Conservation (phyloP, 2,888 invertebrate species). For the Leucoptera coffeella region DNA sequence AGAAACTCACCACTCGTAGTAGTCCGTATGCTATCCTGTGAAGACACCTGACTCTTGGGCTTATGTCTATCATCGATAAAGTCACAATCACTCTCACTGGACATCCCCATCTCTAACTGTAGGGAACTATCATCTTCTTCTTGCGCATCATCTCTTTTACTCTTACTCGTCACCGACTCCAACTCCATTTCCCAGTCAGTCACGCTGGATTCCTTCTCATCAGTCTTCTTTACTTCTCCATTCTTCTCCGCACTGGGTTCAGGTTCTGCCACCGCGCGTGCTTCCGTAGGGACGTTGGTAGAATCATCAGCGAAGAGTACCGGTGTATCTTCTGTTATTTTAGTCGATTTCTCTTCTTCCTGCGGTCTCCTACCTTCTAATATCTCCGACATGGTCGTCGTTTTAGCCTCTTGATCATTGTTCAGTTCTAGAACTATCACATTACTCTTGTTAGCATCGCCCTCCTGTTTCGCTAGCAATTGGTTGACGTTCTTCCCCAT, state of each 20-base stretch:
- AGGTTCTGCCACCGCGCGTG: conserved; percentile 21
- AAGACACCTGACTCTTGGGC: conserved; percentile 19
- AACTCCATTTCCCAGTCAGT: conserved; percentile 60
- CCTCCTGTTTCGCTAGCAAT: conserved; percentile 28
- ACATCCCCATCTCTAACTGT: conserved; percentile 43
- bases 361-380: conserved; percentile 24
- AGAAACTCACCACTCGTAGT: conserved; percentile 25
- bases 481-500: conserved; percentile 48
- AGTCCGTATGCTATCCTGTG: conserved; percentile 22
- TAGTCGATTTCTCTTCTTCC: conserved; percentile 13
- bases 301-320: conserved; percentile 43
- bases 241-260: conserved; percentile 17
- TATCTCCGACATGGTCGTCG: conserved; percentile 43
- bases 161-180: conserved; percentile 42
- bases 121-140: conserved; percentile 22
- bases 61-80: conserved; percentile 27
- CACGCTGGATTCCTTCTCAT: conserved; percentile 25
- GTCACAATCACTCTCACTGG: conserved; percentile 42
- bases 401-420: conserved; percentile 35
- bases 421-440: conserved; percentile 43
- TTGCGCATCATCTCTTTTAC: conserved; percentile 33
- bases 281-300: conserved; percentile 26
- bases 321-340: conserved; percentile 54
- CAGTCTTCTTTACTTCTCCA: conserved; percentile 25
- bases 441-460: conserved; percentile 26